These are phyloP conservation scores for Dicaeum eximium DNA, from an alignment of 2,113 vertebrate species.

Conservation along the genomic window DNA sequence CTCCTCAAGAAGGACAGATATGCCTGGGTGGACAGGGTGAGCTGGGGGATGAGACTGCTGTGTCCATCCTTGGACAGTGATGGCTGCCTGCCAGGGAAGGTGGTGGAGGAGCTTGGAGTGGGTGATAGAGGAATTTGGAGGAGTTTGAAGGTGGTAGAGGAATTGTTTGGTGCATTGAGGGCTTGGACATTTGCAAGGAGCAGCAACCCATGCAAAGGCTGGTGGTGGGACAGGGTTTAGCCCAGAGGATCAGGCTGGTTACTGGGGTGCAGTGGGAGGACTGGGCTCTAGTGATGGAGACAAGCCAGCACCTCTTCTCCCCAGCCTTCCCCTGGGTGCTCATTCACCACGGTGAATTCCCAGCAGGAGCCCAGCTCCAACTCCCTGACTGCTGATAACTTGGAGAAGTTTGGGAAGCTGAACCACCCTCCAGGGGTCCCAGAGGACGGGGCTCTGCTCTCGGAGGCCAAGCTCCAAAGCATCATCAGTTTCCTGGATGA, in stretches of 20 bases:
- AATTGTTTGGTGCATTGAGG: neutral
- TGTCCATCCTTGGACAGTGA: neutral
- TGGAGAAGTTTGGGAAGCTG: conserved; percentile 87
- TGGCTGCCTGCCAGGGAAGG: rapidly evolving
- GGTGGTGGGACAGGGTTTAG: neutral
- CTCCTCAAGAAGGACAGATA: conserved; percentile 78
- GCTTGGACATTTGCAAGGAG: neutral
- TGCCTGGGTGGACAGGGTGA: conserved; percentile 83
- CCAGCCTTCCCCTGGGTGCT: rapidly evolving
- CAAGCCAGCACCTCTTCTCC: neutral
- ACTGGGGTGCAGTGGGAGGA: neutral
- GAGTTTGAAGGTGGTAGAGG: neutral
- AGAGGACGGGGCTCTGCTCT: conserved; percentile 82
- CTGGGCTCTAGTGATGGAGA: neutral
- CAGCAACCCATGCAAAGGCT: neutral
- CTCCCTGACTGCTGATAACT: conserved; percentile 87
- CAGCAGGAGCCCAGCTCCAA: conserved; percentile 79
- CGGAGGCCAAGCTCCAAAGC: conserved; percentile 91
- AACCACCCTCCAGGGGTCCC: conserved; percentile 65
- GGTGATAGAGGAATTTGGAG: neutral
- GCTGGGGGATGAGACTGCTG: neutral
- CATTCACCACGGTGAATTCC: neutral
- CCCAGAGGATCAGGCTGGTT: neutral
- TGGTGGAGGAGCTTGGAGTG: neutral
- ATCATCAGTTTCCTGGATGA: conserved; percentile 95